These are phyloP conservation scores for Eulemur rubriventer DNA, from an alignment of 2,797 vertebrate genomes.

Conservation along the genomic window DNA sequence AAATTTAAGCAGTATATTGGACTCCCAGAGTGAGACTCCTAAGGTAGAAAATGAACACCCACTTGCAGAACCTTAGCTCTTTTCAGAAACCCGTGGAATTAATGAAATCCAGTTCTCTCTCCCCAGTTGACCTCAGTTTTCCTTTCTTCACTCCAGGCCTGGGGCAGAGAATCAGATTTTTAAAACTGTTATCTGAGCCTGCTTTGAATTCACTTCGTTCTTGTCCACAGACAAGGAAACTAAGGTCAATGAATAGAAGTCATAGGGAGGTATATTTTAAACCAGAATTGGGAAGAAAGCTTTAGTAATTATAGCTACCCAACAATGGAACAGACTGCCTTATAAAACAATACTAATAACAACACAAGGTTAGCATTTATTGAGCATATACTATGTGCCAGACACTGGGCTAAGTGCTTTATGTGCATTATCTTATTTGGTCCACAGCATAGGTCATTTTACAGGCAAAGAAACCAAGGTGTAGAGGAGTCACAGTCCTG, in stretches of 20 bases:
- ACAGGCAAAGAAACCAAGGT: neutral
- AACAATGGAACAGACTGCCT: neutral
- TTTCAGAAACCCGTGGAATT: slow-evolving; percentile 60
- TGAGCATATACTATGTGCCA: neutral
- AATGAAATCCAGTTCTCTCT: slow-evolving; percentile 59
- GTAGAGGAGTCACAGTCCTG: neutral
- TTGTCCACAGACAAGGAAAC: neutral
- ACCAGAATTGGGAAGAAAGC: neutral
- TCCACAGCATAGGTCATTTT: neutral
- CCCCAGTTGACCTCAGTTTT: slow-evolving; percentile 51
- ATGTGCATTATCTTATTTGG: neutral
- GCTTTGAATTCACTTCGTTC: neutral
- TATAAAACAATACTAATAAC: neutral
- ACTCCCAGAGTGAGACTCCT: slow-evolving; percentile 39
- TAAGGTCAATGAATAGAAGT: neutral
- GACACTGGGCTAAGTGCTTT: neutral
- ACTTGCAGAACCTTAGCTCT: slow-evolving; percentile 39
- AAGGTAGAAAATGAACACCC: slow-evolving; percentile 65
- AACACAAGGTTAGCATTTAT: neutral
- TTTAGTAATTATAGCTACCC: neutral
- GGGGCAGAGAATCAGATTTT: slow-evolving; percentile 36
- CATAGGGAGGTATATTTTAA: neutral
- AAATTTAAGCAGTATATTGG: slow-evolving; percentile 71
- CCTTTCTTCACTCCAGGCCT: neutral
- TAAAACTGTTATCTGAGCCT: slow-evolving; percentile 23